A percentile compares a stretch with the other conserved stretches of the same genome.
Conservation (phyloP, 2,797 vertebrate species). For the Glossophaga mutica region DNA sequence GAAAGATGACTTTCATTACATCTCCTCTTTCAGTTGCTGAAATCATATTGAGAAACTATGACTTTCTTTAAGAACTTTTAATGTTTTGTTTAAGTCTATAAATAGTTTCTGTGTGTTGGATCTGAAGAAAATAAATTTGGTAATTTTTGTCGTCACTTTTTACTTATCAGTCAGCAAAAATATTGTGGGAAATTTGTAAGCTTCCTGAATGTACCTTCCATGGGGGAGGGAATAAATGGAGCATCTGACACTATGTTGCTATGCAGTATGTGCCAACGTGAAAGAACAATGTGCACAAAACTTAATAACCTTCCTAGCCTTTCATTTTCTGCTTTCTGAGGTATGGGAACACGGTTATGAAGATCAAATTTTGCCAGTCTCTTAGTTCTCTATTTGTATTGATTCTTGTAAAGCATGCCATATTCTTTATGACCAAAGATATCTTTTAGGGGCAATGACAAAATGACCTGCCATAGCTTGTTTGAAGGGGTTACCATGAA, state of each 20-base stretch:
- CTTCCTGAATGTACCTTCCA: background rate
- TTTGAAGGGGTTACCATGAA: background rate
- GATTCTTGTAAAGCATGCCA: background rate
- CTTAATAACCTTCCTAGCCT: background rate
- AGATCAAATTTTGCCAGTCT: background rate
- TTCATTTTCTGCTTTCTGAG: background rate
- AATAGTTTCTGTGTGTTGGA: background rate
- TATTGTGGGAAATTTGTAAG: background rate
- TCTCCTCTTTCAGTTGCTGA: background rate
- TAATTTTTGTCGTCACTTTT: background rate
- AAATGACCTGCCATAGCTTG: background rate
- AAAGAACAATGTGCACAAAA: background rate
- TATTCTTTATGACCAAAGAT: background rate
- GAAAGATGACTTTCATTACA: conserved; percentile 68
- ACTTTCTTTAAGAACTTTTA: conserved; percentile 30
- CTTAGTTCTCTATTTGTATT: background rate
- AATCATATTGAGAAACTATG: background rate
- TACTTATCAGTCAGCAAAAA: background rate
- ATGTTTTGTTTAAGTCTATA: conserved; percentile 12
- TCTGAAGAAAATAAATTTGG: conserved; percentile 9
- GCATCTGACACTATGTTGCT: background rate
- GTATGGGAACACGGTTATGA: background rate
- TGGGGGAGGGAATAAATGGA: too few species aligned
- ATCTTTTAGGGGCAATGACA: background rate
- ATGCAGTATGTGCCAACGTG: too few species aligned